phyloP scores from a whole-genome alignment of 2,113 vertebrate species.

The Bubalus kerabau region DNA sequence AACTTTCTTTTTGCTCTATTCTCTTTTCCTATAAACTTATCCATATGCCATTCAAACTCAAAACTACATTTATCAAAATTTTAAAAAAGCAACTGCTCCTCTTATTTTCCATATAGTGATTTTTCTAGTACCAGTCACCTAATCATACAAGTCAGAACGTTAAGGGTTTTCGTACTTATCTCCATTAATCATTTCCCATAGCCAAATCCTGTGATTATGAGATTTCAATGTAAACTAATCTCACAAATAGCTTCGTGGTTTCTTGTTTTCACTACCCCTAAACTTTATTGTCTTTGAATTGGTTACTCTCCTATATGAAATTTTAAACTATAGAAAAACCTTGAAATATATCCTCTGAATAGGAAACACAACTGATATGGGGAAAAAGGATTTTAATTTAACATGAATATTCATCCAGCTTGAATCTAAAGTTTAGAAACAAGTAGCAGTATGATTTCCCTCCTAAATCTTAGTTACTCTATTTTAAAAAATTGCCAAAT shows the following conservation, averaged over 20 bases:
- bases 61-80: not conserved
- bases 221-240: not conserved
- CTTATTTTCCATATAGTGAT: not conserved
- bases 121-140: not conserved
- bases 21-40: not conserved
- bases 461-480: not conserved
- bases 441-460: not conserved
- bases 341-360: not conserved
- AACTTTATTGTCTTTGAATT: not conserved
- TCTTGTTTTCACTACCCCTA: not conserved
- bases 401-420: not conserved
- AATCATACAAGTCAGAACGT: not conserved
- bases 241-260: not conserved
- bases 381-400: not conserved
- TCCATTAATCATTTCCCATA: not conserved
- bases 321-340: not conserved
- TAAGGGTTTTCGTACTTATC: not conserved
- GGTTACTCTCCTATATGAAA: not conserved
- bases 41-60: not conserved
- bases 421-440: not conserved
- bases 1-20: not conserved
- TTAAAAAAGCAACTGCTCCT: not conserved
- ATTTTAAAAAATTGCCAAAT: not conserved
- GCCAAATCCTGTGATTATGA: not conserved
- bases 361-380: not conserved